Evolutionary conservation across 2,888 invertebrate genomes (phyloP), one percentile per base, ranked within the genome.

Genomic region (Tachystola acroxantha): DNA sequence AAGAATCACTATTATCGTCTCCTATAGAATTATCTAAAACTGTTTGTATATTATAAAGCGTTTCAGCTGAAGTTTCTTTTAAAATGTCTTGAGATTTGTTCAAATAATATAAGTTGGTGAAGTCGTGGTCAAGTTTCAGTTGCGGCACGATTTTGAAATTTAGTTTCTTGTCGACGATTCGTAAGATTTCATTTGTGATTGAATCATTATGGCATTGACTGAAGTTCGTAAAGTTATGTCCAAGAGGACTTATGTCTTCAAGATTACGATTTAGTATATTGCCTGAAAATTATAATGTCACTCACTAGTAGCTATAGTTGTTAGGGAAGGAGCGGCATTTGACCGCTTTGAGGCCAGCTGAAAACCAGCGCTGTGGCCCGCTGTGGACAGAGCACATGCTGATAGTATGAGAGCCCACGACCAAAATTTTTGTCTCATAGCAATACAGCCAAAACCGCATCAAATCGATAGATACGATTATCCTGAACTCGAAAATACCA

Each of bases 251-350:
- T 4, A 19, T 26, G 7, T 6, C n/a, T 12, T 29, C 28, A 10
- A 36, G 10, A 1, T 28, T 32, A 19, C 29, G 14, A 25, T 33
- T 36, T 20, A 36, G 25, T 10, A 36, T 29, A 10, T 19, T 27
- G 3, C 29, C 39, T 40, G 36, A 5, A 39, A 38, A 13, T 31
- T 7, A 10, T 6, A n/a, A n/a, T n/a, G n/a, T n/a, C n/a, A n/a
- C n/a, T n/a, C n/a, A n/a, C n/a, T n/a, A n/a, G n/a, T n/a, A n/a
- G n/a, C n/a, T n/a, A n/a, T n/a, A n/a, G n/a, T n/a, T n/a, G n/a
- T n/a, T n/a, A n/a, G n/a, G n/a, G n/a, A n/a, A n/a, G n/a, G n/a
- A n/a, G n/a, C n/a, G n/a, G n/a, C n/a, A n/a, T n/a, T n/a, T n/a
- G n/a, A n/a, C n/a, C n/a, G n/a, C n/a, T n/a, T n/a, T n/a, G n/a